Percentiles rank a stretch among this genome's conserved stretches.
These are phyloP conservation scores for Drosophila willistoni DNA, from an alignment of 1,140 invertebrate genomes.

Conservation along the genomic window DNA sequence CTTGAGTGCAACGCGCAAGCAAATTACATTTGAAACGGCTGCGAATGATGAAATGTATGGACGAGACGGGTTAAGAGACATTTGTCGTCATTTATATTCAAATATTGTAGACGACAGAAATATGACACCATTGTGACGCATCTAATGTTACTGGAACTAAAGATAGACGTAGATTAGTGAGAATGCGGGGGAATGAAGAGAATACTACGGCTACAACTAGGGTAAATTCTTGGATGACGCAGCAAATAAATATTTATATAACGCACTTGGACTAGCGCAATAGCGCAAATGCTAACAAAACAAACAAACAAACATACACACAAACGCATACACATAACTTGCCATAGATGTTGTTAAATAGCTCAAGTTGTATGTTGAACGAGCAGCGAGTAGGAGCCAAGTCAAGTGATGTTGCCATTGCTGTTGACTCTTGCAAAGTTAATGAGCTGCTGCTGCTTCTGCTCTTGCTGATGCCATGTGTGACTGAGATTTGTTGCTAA, in stretches of 20 bases:
- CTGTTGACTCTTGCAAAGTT: constrained; percentile 62
- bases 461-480: neutral
- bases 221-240: constrained; percentile 25
- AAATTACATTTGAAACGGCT: constrained; percentile 56
- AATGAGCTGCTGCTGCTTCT: constrained; percentile 54
- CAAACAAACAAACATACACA: constrained; percentile 35
- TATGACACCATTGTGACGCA: constrained; percentile 40
- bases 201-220: neutral
- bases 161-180: constrained; percentile 34
- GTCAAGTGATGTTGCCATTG: constrained; percentile 17
- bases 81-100: constrained; percentile 33
- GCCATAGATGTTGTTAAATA: constrained; percentile 72
- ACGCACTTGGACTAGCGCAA: constrained; percentile 53
- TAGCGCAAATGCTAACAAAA: constrained; percentile 15
- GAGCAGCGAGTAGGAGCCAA: constrained; percentile 33
- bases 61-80: neutral
- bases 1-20: constrained; percentile 50
- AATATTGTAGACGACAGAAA: constrained; percentile 42
- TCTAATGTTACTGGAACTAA: constrained; percentile 41
- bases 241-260: constrained; percentile 72
- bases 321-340: constrained; percentile 35
- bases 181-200: neutral
- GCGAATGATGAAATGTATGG: constrained; percentile 5
- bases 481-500: neutral
- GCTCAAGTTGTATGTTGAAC: constrained; percentile 62